A percentile compares a stretch with the other conserved stretches of the same genome.
Evolutionary conservation across 2,797 vertebrate genomes (phyloP).

Genomic region (Catamblyrhynchus diadema): DNA sequence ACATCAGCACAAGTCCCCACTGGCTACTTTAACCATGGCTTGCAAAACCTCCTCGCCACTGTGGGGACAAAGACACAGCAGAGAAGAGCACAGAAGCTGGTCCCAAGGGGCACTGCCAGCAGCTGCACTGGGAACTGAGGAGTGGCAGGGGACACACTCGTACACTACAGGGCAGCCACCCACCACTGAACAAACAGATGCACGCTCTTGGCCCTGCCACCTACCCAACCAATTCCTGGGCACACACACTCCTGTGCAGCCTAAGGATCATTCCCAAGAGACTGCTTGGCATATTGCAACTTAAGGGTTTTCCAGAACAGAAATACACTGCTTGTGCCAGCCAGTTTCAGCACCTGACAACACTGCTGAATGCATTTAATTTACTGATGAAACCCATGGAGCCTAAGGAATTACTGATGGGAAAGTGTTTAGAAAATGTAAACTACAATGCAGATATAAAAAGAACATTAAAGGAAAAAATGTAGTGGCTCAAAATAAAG

Average conservation of each 20-base stretch:
- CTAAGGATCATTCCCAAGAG: not conserved
- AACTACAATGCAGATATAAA: not conserved
- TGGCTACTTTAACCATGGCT: not conserved
- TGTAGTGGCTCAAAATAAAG: not conserved
- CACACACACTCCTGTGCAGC: not conserved
- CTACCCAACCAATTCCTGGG: not conserved
- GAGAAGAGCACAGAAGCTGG: not conserved
- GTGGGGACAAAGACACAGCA: not conserved
- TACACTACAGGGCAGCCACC: not conserved
- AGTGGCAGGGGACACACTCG: accelerated
- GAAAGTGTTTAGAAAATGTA: not conserved
- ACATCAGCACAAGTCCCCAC: not conserved
- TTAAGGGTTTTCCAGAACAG: not conserved
- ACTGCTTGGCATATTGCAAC: not conserved
- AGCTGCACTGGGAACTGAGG: not conserved
- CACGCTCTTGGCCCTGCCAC: not conserved
- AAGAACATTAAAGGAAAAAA: not conserved
- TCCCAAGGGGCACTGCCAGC: not conserved
- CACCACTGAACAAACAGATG: not conserved
- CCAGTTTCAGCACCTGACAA: not conserved
- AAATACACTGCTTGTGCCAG: not conserved
- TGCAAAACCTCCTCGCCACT: not conserved
- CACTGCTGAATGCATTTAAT: not conserved
- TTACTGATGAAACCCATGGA: not conserved
- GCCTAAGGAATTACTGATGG: not conserved